Evolutionary conservation across 2,113 vertebrate species (phyloP).

Genomic region (Promerops cafer): DNA sequence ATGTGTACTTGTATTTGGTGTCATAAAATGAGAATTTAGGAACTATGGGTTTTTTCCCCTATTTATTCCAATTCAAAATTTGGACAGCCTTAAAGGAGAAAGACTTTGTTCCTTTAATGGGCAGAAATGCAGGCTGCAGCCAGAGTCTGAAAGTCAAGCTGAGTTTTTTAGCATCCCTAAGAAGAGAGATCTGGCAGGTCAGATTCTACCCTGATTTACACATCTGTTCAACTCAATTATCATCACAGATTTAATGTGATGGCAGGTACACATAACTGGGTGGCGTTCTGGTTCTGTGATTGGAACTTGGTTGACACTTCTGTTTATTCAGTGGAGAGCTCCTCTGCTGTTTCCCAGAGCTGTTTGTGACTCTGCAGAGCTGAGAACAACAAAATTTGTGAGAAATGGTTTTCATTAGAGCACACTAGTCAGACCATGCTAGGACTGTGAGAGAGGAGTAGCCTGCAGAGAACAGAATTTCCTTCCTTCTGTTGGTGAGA

Average conservation of each 20-base stretch:
- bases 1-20: not conserved
- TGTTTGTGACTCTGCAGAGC: not conserved
- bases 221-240: not conserved
- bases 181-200: not conserved
- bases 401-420: not conserved
- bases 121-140: not conserved
- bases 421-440: fast-evolving
- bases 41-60: not conserved
- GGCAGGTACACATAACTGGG: not conserved
- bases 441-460: not conserved
- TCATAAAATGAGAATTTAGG: not conserved
- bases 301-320: not conserved
- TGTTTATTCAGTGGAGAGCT: not conserved
- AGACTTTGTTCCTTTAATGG: not conserved
- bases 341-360: not conserved
- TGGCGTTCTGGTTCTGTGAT: not conserved
- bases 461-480: not conserved
- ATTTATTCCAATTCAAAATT: not conserved
- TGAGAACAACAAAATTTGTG: not conserved
- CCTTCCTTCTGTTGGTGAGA: not conserved
- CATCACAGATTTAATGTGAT: not conserved
- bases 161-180: not conserved
- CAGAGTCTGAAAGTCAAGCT: not conserved
- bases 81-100: not conserved
- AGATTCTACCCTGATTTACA: not conserved